Conservation (phyloP, 2,888 invertebrate genomes). For the Altica lythri region DNA sequence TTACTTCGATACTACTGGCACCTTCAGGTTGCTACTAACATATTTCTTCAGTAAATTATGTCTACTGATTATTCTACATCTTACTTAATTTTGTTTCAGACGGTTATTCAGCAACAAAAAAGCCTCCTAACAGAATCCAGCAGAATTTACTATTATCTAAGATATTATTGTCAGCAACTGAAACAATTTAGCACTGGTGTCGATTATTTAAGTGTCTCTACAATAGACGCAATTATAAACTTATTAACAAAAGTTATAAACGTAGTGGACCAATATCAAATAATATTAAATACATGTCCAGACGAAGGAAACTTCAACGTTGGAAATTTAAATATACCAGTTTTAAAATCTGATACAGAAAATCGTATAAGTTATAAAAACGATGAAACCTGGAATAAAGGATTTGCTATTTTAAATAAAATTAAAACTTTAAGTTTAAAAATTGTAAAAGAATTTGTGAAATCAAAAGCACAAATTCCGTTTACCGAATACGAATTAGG, state of each 20-base stretch:
- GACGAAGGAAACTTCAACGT: slow-evolving; percentile 46
- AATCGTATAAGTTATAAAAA: slow-evolving; percentile 48
- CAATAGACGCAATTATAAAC: slow-evolving; percentile 57
- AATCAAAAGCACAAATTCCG: slow-evolving; percentile 41
- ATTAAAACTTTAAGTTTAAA: slow-evolving; percentile 37
- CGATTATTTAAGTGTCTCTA: slow-evolving; percentile 41
- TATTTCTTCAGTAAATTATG: neutral
- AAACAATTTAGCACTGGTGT: slow-evolving; percentile 46
- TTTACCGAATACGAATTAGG: no score
- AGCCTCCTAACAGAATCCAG: slow-evolving; percentile 64
- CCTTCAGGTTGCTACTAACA: no score
- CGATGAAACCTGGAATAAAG: slow-evolving; percentile 47
- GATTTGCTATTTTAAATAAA: slow-evolving; percentile 36
- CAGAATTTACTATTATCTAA: slow-evolving; percentile 63
- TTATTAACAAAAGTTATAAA: slow-evolving; percentile 61
- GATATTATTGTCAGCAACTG: slow-evolving; percentile 58
- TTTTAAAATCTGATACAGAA: slow-evolving; percentile 41
- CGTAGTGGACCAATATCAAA: slow-evolving; percentile 69
- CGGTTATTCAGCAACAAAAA: slow-evolving; percentile 70
- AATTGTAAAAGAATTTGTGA: slow-evolving; percentile 40
- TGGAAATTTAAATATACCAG: slow-evolving; percentile 44
- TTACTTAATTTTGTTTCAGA: slow-evolving; percentile 55
- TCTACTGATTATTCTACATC: neutral
- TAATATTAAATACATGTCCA: slow-evolving; percentile 70
- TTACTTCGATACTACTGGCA: no score